Conservation (phyloP, 92 coral and sea anemone species). For the Epizoanthus ramosus region DNA sequence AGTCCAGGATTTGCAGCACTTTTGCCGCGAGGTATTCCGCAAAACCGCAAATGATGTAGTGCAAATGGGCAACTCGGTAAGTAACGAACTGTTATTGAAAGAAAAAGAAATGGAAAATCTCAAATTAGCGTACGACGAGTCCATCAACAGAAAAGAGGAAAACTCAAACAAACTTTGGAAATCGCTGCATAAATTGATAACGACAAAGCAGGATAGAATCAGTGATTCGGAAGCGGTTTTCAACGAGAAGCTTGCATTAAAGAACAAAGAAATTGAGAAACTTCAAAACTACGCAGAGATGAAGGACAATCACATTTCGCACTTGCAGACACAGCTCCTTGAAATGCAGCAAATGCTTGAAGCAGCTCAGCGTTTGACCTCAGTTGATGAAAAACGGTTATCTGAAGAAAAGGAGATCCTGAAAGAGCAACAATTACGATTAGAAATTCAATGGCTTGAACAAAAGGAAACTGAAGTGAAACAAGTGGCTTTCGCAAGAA, state of each 20-base stretch:
- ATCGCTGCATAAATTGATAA: slow-evolving; percentile 8
- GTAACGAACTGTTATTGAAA: slow-evolving; percentile 25
- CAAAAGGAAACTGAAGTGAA: slow-evolving; percentile 2
- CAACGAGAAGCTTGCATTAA: neutral
- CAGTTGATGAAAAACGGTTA: neutral
- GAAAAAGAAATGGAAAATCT: slow-evolving; percentile 22
- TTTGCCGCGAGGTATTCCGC: slow-evolving; percentile 21
- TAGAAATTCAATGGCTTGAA: neutral
- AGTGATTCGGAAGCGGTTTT: neutral
- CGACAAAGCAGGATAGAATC: slow-evolving; percentile 8
- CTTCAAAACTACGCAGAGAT: slow-evolving; percentile 13
- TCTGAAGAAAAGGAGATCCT: neutral
- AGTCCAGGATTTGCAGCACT: slow-evolving; percentile 17
- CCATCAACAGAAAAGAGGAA: slow-evolving; percentile 7
- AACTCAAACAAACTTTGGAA: slow-evolving; percentile 22
- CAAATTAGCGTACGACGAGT: neutral
- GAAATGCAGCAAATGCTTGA: neutral
- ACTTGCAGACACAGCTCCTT: neutral
- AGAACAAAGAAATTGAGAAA: slow-evolving; percentile 15
- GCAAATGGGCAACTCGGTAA: slow-evolving; percentile 9
- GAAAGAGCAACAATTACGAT: slow-evolving; percentile 1
- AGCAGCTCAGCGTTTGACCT: neutral
- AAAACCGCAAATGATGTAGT: slow-evolving; percentile 14
- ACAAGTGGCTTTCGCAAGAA: neutral
- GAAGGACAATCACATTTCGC: neutral